Conservation (phyloP, 1,140 invertebrate species). For the Tyrophagus putrescentiae region DNA sequence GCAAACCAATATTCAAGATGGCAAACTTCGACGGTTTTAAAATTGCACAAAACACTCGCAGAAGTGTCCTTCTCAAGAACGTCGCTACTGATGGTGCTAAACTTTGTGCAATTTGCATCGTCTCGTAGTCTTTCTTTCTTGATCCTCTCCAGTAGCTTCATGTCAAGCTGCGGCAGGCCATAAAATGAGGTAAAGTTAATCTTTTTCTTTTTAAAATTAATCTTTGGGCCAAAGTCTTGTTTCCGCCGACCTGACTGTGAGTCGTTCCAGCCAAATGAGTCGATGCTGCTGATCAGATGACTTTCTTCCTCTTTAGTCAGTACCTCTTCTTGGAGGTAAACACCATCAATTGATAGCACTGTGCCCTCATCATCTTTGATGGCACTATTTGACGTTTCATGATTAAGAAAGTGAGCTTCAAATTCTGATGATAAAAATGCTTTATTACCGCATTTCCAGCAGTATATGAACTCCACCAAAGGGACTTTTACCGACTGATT, state of each 20-base stretch:
- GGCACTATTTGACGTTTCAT: neutral
- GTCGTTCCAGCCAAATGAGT: constrained; percentile 64
- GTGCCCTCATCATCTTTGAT: neutral
- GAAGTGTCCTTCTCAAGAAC: constrained; percentile 26
- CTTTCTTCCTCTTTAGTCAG: constrained; percentile 53
- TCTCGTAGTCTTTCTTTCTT: neutral
- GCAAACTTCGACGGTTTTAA: constrained; percentile 86
- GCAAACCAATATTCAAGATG: constrained; percentile 75
- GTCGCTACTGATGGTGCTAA: neutral
- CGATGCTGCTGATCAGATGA: constrained; percentile 50
- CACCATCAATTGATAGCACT: constrained; percentile 33
- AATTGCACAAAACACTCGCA: constrained; percentile 49
- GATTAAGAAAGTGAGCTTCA: constrained; percentile 15
- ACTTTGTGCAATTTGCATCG: neutral
- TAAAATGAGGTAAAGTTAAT: constrained; percentile 58
- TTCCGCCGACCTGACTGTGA: constrained; percentile 93
- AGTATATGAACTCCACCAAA: constrained; percentile 37
- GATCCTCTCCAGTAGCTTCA: constrained; percentile 68
- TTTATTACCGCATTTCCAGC: constrained; percentile 22
- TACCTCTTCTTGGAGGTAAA: constrained; percentile 47
- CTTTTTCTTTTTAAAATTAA: constrained; percentile 91
- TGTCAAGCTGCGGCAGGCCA: constrained; percentile 69
- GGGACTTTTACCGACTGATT: constrained; percentile 45
- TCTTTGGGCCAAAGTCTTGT: constrained; percentile 91
- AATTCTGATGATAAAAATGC: constrained; percentile 18